Evolutionary conservation across 2,888 invertebrate species (phyloP), one percentile per base, ranked within the genome.

Genomic region (Clanis bilineata): DNA sequence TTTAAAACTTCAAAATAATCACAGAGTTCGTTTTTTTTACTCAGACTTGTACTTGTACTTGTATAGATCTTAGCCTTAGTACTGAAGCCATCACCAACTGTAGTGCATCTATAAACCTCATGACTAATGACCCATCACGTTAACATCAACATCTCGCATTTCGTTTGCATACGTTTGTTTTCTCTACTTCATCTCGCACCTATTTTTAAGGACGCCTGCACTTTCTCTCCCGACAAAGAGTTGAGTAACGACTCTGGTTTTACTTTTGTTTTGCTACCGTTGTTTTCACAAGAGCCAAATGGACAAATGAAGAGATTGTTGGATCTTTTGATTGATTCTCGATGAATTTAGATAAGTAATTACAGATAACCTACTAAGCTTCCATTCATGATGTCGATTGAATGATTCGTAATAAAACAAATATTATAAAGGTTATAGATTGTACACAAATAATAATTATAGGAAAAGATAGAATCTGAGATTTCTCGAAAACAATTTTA

Each of bases 121-220:
- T 36, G 36, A 36, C 12, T 36, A 36, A 36, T 10, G 12, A n/a
- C 12, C 12, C 9, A 36, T 12, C 36, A 9, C 1, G 12, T 36
- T 36, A 25, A 3, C 25, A 25, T 25, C 25, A 36, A 36, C 36
- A 36, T 2, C 12, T 36, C 36, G 12, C 12, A 15, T 39, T 43
- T 23, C n/a, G 64, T 62, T 59, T 21, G 36, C 58, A 57, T 36
- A 9, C 62, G 65, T 70, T 70, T 67, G 60, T 60, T 66, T 72
- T 64, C 43, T 56, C 62, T 59, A 51, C 60, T 32, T 55, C 45
- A 47, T n/a, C 55, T 55, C 64, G 60, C 58, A 57, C 23, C 64
- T 71, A 72, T 70, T 71, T 70, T 60, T 69, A 64, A 66, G 38
- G 56, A 61, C 60, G 59, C 62, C 63, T 63, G 71, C 64, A 58